Evolutionary conservation across 2,888 invertebrate genomes (phyloP).

Genomic region (Eutolmus rufibarbis): DNA sequence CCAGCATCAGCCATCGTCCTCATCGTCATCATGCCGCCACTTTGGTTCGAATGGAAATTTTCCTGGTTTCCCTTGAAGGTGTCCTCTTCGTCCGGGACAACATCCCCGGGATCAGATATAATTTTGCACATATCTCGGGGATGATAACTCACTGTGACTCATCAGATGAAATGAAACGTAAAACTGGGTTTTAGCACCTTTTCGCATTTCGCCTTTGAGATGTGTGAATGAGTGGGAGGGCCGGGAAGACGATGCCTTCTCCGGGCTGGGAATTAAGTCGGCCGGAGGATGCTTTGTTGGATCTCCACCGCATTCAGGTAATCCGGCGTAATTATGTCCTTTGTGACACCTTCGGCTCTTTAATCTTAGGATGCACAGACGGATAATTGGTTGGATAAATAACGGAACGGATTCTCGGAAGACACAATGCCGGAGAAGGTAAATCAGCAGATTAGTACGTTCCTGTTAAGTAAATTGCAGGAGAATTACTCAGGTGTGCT

Average conservation of each 20-base stretch:
- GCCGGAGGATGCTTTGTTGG: neutral
- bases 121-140: neutral
- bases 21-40: neutral
- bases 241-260: neutral
- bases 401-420: neutral
- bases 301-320: neutral
- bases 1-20: neutral
- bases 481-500: neutral
- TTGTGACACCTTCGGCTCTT: constrained; percentile 24
- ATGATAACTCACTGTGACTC: constrained; percentile 21
- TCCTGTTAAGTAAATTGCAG: neutral
- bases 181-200: constrained; percentile 35
- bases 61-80: constrained; percentile 46
- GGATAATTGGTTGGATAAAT: neutral
- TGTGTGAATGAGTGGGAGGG: neutral
- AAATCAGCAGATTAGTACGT: neutral
- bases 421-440: neutral
- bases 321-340: constrained; percentile 26
- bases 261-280: neutral
- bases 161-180: constrained; percentile 29
- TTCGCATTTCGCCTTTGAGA: neutral
- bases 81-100: constrained; percentile 18
- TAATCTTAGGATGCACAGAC: neutral
- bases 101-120: constrained; percentile 29
- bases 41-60: constrained; percentile 9